A percentile compares a stretch with the other conserved stretches of the same genome.
These are phyloP conservation scores for Drosophila putrida DNA, from an alignment of 2,888 invertebrate genomes.

Conservation along the genomic window DNA sequence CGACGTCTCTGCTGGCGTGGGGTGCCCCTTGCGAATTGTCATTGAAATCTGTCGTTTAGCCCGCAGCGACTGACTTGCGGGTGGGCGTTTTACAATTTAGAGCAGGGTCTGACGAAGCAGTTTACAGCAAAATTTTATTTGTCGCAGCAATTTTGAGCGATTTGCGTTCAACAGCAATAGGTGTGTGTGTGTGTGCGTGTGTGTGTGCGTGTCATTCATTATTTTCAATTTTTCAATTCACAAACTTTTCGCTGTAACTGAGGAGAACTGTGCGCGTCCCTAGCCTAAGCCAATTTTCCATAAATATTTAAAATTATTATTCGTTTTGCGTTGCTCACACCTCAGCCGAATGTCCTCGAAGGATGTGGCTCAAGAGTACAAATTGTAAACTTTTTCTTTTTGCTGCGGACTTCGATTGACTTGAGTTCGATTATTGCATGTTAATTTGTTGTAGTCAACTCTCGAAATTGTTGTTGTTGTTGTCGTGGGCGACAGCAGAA, in stretches of 20 bases:
- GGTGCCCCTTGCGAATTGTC: conserved; percentile 64
- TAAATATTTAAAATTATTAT: conserved; percentile 78
- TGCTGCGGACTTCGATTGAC: conserved; percentile 38
- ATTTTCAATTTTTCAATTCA: conserved; percentile 79
- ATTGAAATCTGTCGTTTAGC: conserved; percentile 67
- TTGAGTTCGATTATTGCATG: conserved; percentile 72
- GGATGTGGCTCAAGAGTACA: conserved; percentile 29
- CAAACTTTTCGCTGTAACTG: conserved; percentile 58
- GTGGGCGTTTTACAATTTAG: conserved; percentile 21
- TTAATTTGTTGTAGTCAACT: conserved; percentile 54
- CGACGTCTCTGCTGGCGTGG: background rate
- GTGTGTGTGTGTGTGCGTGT: conserved; percentile 15
- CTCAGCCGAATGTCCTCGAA: conserved; percentile 32
- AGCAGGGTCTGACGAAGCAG: conserved; percentile 37
- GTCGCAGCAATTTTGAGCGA: conserved; percentile 75
- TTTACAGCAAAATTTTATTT: conserved; percentile 71
- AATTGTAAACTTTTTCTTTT: conserved; percentile 23
- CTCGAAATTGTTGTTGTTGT: conserved; percentile 31
- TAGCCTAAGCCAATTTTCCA: conserved; percentile 63
- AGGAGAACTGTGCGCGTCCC: conserved; percentile 4
- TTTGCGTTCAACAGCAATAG: conserved; percentile 61
- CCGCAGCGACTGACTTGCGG: conserved; percentile 31
- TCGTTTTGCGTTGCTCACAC: conserved; percentile 47
- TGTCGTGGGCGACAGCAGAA: conserved; percentile 43
- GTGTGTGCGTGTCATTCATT: conserved; percentile 68